Evolutionary conservation across 2,888 invertebrate species (phyloP).

Genomic region (Reticulitermes lucifugus): DNA sequence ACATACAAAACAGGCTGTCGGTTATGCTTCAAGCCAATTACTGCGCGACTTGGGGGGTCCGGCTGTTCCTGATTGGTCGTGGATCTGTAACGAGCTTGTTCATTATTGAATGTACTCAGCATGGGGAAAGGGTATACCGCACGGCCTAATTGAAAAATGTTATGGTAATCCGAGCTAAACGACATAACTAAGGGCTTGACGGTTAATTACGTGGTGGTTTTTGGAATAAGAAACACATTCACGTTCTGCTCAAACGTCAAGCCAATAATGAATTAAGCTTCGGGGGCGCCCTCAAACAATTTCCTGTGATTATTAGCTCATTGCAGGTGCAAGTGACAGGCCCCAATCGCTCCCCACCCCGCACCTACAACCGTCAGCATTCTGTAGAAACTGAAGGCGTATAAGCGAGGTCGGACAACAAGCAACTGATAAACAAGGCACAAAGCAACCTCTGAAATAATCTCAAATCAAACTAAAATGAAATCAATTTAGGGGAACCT

Average conservation of each 20-base stretch:
- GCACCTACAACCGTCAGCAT: conserved; percentile 3
- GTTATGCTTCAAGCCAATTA: conserved; percentile 52
- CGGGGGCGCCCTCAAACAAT: conserved; percentile 52
- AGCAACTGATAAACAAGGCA: neutral
- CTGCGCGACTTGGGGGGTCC: conserved; percentile 50
- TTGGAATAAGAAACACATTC: conserved; percentile 45
- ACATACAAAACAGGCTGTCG: conserved; percentile 43
- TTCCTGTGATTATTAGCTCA: conserved; percentile 54
- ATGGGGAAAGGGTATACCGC: conserved; percentile 45
- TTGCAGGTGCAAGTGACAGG: conserved; percentile 53
- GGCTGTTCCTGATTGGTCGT: conserved; percentile 51
- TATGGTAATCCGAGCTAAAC: conserved; percentile 53
- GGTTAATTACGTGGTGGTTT: conserved; percentile 53
- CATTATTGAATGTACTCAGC: conserved; percentile 49
- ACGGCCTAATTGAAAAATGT: conserved; percentile 51
- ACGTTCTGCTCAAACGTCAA: conserved; percentile 50
- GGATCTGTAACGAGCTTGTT: conserved; percentile 50
- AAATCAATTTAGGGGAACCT: too few species aligned
- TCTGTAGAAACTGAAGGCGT: conserved; percentile 16
- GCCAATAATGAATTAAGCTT: conserved; percentile 52
- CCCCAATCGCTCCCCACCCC: conserved; percentile 22
- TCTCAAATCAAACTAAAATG: too few species aligned
- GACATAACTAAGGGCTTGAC: conserved; percentile 52
- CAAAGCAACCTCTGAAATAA: neutral
- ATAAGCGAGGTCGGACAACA: conserved; percentile 5